phyloP scores from a whole-genome alignment of 2,113 vertebrate species.

The Podilymbus podiceps region DNA sequence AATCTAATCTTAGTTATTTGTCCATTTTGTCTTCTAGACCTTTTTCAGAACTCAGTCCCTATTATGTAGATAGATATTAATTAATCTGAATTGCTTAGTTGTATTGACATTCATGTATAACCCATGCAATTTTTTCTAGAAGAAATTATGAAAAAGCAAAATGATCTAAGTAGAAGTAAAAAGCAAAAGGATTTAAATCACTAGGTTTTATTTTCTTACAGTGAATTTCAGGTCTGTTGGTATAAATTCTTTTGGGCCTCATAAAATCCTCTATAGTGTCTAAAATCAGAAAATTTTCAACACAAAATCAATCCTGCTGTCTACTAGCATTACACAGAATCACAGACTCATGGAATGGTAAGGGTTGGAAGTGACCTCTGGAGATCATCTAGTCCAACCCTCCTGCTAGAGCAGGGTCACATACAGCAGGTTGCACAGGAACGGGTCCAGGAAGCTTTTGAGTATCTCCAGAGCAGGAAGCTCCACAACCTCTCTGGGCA shows the following conservation, averaged over 20 bases:
- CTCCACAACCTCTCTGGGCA: too few relatives aligned
- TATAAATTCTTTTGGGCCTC: background rate
- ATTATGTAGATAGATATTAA: background rate
- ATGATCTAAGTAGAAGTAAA: conserved; percentile 31
- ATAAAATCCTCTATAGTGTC: background rate
- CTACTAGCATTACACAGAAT: background rate
- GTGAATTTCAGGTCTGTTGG: background rate
- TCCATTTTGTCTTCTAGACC: background rate
- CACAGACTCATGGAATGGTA: too few relatives aligned
- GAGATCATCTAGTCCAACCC: too few relatives aligned
- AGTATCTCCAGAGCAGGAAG: too few relatives aligned
- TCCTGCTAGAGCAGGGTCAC: too few relatives aligned
- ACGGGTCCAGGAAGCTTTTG: too few relatives aligned
- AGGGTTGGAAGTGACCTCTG: too few relatives aligned
- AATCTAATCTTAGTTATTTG: background rate
- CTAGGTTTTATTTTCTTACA: conserved; percentile 14
- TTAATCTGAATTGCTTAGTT: background rate
- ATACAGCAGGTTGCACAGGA: too few relatives aligned
- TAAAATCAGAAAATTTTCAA: background rate
- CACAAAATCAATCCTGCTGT: background rate
- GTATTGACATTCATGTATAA: conserved; percentile 4
- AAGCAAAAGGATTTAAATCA: conserved; percentile 11
- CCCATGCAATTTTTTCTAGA: background rate
- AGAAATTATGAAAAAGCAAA: background rate
- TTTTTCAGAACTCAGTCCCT: background rate